These are phyloP conservation scores for Ophonus ardosiacus DNA, from an alignment of 2,888 invertebrate species.

Conservation along the genomic window DNA sequence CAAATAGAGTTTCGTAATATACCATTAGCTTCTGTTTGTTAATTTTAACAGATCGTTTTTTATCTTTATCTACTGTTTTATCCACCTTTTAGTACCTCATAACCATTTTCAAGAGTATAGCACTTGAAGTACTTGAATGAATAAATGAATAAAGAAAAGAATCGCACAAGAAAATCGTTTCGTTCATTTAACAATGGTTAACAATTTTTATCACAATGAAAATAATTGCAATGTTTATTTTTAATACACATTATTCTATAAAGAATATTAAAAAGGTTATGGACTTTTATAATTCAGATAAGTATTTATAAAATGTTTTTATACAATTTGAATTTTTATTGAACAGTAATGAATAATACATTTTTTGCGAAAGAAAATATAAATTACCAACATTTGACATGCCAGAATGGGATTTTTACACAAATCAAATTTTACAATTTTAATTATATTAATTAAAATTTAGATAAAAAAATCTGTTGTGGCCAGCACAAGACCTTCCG, in stretches of 20 bases:
- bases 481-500: too few relatives aligned
- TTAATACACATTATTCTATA: neutral
- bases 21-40: constrained; percentile 16
- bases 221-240: too few relatives aligned
- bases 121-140: neutral
- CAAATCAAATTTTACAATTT: too few relatives aligned
- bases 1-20: constrained; percentile 17
- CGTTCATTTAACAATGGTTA: too few relatives aligned
- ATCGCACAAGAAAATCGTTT: too few relatives aligned
- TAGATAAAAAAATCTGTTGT: too few relatives aligned
- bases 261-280: neutral
- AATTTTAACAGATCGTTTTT: constrained; percentile 38
- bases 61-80: constrained; percentile 24
- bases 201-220: neutral
- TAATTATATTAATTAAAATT: too few relatives aligned
- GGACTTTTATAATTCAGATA: neutral
- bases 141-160: neutral
- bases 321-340: neutral
- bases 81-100: constrained; percentile 7
- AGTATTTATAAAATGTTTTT: neutral
- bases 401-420: too few relatives aligned
- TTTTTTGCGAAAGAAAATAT: neutral
- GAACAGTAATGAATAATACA: neutral
- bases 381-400: too few relatives aligned
- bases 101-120: neutral